These are phyloP conservation scores for Temnothorax unifasciatus DNA, from an alignment of 2,888 invertebrate species.

Conservation along the genomic window DNA sequence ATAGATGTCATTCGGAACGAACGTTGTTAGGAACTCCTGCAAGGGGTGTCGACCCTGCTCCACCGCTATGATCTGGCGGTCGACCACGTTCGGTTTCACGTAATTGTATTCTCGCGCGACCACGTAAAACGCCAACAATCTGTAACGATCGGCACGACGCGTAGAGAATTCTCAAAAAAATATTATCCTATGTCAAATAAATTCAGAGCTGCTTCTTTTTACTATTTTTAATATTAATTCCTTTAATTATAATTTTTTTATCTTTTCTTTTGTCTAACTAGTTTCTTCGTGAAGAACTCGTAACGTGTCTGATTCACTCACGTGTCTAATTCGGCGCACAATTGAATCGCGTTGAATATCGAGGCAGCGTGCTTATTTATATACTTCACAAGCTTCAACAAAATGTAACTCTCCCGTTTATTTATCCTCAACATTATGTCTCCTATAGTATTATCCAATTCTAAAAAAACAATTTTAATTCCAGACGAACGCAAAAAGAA, in stretches of 20 bases:
- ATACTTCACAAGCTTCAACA: slow-evolving; percentile 89
- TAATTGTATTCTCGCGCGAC: slow-evolving; percentile 90
- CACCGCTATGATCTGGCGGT: slow-evolving; percentile 88
- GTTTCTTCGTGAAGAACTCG: background rate
- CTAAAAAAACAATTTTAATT: slow-evolving; percentile 84
- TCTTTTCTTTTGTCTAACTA: background rate
- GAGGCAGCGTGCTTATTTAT: slow-evolving; percentile 88
- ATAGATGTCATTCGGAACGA: slow-evolving; percentile 91
- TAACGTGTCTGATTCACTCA: slow-evolving; percentile 80
- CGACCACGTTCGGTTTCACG: slow-evolving; percentile 89
- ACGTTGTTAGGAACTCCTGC: slow-evolving; percentile 89
- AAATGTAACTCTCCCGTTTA: slow-evolving; percentile 93
- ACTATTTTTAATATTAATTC: background rate
- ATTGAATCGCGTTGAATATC: slow-evolving; percentile 88
- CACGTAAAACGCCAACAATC: slow-evolving; percentile 90
- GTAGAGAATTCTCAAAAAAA: background rate
- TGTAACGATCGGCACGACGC: slow-evolving; percentile 80
- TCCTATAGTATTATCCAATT: slow-evolving; percentile 92
- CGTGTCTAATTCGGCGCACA: slow-evolving; percentile 91
- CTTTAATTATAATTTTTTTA: background rate
- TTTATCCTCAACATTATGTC: slow-evolving; percentile 93
- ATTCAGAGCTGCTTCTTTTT: background rate
- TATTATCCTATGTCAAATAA: background rate
- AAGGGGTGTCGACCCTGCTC: slow-evolving; percentile 92
- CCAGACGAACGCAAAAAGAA: slow-evolving; percentile 2